Evolutionary conservation across 2,888 invertebrate species (phyloP), one percentile per base, ranked within the genome.

Genomic region (Polia nebulosa): DNA sequence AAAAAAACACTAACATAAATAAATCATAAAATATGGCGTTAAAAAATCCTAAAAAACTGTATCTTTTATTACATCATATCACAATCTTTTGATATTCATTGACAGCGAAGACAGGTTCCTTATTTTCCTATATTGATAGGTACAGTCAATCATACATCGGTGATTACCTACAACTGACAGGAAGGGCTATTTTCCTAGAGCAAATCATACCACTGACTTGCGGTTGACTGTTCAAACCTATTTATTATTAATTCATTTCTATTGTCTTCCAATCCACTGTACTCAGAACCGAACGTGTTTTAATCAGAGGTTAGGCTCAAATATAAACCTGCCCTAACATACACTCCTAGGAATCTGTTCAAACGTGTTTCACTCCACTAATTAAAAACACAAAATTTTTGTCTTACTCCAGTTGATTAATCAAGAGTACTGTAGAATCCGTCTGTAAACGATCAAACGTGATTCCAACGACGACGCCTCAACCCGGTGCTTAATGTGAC

Each of bases 341-440:
- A 53, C 34, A n/a, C 1, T 27, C 3, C 1, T 27, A 25, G 29
- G 25, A 36, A 32, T 39, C 56, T n/a, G 36, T 29, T 44, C 47
- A 71, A 60, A 78, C 55, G 41, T 27, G 20, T 41, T 39, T 63
- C 81, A 76, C 39, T 76, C 53, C 20, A 57, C 77, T 80, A 63
- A 76, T 76, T 63, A 52, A 81, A n/a, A 65, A 64, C 32, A 39
- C 49, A 20, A 57, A 51, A 27, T 15, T 62, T 59, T 78, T 57
- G 68, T 72, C 56, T 57, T 27, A 56, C 51, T 57, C 13, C n/a
- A 47, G 52, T 49, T 60, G 51, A 80, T 74, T 79, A 79, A 65
- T 60, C 17, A 52, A 73, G 53, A 11, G 53, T n/a, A 32, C 56
- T 62, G 29, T 8, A 53, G 34, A 49, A 59, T 49, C 34, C 39